Conservation (phyloP, 2,888 invertebrate species). For the Epinotia ramella region DNA sequence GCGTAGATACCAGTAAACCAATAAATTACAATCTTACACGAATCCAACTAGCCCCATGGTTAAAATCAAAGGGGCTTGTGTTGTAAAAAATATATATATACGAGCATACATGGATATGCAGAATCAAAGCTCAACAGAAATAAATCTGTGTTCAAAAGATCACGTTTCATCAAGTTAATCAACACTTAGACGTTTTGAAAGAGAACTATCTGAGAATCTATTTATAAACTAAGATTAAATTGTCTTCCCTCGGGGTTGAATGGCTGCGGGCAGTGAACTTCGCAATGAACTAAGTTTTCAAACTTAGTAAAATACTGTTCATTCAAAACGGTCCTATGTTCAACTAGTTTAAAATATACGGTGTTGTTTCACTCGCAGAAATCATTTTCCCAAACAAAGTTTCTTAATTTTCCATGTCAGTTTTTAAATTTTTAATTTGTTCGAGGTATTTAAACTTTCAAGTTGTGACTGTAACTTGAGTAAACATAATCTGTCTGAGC, state of each 20-base stretch:
- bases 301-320: background rate
- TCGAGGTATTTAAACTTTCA: too few relatives aligned
- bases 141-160: background rate
- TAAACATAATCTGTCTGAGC: too few relatives aligned
- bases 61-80: background rate
- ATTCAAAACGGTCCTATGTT: background rate
- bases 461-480: too few relatives aligned
- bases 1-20: too few relatives aligned
- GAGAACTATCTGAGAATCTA: slow-evolving; percentile 1
- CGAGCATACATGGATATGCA: background rate
- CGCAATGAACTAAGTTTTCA: slow-evolving; percentile 8
- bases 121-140: background rate
- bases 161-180: background rate
- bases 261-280: slow-evolving; percentile 10
- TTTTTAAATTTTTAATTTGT: too few relatives aligned
- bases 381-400: too few relatives aligned
- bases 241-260: background rate
- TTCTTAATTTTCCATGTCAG: too few relatives aligned
- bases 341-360: background rate
- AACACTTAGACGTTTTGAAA: background rate
- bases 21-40: background rate
- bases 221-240: slow-evolving; percentile 20
- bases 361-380: too few relatives aligned
- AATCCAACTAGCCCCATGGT: background rate
- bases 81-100: too few relatives aligned